These are phyloP conservation scores for Anas flavirostris DNA, from an alignment of 2,797 vertebrate genomes.

Conservation along the genomic window DNA sequence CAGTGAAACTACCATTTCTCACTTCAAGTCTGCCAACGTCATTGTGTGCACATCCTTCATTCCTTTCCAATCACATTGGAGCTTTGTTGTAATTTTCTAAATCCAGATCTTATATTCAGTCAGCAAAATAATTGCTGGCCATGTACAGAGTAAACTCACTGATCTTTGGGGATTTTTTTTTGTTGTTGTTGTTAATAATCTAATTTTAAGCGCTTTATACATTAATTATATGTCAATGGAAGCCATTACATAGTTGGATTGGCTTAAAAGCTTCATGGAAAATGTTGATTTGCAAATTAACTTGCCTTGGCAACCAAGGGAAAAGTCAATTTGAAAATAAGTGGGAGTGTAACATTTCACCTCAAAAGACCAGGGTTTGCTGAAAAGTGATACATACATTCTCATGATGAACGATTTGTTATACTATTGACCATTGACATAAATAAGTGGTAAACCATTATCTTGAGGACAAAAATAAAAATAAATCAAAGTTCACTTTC, in stretches of 20 bases:
- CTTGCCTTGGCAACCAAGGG: not conserved
- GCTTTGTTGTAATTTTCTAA: not conserved
- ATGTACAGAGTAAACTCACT: not conserved
- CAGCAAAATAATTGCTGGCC: not conserved
- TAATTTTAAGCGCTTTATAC: constrained; percentile 25
- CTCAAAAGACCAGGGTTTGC: constrained; percentile 36
- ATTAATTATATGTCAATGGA: not conserved
- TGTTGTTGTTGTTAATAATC: not conserved
- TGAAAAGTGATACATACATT: constrained; percentile 40
- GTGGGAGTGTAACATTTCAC: constrained; percentile 28
- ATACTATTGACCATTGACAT: constrained; percentile 52
- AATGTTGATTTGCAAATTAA: constrained; percentile 48
- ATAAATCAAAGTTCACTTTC: constrained; percentile 57
- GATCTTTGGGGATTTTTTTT: not conserved
- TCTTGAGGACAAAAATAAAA: constrained; percentile 30
- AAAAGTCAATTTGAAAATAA: constrained; percentile 20
- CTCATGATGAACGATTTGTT: constrained; percentile 53
- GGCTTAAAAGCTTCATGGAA: not conserved
- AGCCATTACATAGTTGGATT: not conserved
- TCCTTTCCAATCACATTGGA: not conserved
- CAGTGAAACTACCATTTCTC: not conserved
- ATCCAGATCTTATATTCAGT: not conserved
- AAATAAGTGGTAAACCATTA: constrained; percentile 33
- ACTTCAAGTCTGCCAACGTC: not conserved
- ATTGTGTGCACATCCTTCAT: not conserved